phyloP scores from a whole-genome alignment of 2,888 invertebrate genomes.

The Drosophila heteroneura region DNA sequence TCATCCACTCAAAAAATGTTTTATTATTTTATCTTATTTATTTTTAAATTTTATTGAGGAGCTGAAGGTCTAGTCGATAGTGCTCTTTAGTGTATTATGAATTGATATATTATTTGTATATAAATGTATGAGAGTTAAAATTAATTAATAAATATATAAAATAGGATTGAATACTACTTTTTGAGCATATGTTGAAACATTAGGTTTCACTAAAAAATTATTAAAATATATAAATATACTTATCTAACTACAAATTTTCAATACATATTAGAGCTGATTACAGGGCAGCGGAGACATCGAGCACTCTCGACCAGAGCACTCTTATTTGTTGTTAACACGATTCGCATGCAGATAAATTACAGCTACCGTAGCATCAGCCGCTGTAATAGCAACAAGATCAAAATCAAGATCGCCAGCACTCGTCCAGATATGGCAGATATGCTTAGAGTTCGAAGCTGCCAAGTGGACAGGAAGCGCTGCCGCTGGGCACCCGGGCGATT shows the following conservation, averaged over 20 bases:
- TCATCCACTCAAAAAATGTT: not conserved
- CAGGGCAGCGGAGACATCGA: not conserved
- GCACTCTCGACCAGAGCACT: not conserved
- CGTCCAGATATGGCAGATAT: constrained; percentile 39
- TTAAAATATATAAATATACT: not conserved
- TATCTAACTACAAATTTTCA: not conserved
- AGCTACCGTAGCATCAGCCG: constrained; percentile 10
- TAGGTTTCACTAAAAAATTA: not conserved
- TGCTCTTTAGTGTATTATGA: not conserved
- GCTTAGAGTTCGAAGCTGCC: constrained; percentile 18
- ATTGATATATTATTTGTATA: not conserved
- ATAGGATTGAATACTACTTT: not conserved
- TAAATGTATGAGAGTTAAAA: no score
- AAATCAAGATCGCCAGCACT: constrained; percentile 61
- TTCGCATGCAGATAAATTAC: constrained; percentile 71
- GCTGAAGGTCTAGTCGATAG: not conserved
- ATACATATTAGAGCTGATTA: not conserved
- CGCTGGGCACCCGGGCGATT: constrained; percentile 62
- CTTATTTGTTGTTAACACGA: constrained; percentile 65
- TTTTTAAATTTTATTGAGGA: no score
- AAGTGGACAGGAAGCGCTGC: constrained; percentile 55
- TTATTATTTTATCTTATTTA: no score
- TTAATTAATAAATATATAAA: not conserved
- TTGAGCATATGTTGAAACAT: not conserved
- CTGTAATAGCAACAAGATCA: constrained; percentile 41